Evolutionary conservation across 2,797 vertebrate species (phyloP), one percentile per base, ranked within the genome.

Genomic region (Oryzias sinensis): DNA sequence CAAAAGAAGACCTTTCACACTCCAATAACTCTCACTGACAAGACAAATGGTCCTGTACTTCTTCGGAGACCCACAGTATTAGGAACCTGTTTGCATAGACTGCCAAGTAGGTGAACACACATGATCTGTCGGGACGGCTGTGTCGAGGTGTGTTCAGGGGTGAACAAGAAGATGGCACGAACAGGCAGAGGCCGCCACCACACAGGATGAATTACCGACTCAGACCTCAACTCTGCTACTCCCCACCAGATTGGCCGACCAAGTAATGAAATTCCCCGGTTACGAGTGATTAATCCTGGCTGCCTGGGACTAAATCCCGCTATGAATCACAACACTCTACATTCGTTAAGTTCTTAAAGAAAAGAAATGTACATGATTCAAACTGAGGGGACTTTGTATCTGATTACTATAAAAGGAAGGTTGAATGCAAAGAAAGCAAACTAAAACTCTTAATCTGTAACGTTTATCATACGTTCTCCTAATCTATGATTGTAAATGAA

Each of bases 201-300:
- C 50, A 11, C 24, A 14, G 22, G 42, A 53, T 56, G 54, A 60
- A 75, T 75, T 57, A 71, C 20, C 20, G 41, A 65, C 59, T 7
- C 56, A 51, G 43, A 16, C 37, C 62, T 71, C 64, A 48, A 2
- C 59, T 49, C 55, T 50, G 56, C 61, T 60, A 64, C 75, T 59
- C 61, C 62, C 76, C 73, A 51, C 53, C 65, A 72, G 71, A 75
- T 65, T 74, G 75, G 33, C 51, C 74, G 60, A 65, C 46, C 72
- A 54, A 55, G 68, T 80, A 72, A 79, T 76, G 72, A 60, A 66
- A 79, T 62, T 49, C 57, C 48, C 51, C 9, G 41, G 67, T 69
- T 60, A 73, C 62, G 60, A 73, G 59, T 78, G 73, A 74, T 27
- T 25, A 68, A 76, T 63, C 56, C 55, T 8, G 8, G 14, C 67